Evolutionary conservation across 2,113 vertebrate species (phyloP).

Genomic region (Trachemys scripta): DNA sequence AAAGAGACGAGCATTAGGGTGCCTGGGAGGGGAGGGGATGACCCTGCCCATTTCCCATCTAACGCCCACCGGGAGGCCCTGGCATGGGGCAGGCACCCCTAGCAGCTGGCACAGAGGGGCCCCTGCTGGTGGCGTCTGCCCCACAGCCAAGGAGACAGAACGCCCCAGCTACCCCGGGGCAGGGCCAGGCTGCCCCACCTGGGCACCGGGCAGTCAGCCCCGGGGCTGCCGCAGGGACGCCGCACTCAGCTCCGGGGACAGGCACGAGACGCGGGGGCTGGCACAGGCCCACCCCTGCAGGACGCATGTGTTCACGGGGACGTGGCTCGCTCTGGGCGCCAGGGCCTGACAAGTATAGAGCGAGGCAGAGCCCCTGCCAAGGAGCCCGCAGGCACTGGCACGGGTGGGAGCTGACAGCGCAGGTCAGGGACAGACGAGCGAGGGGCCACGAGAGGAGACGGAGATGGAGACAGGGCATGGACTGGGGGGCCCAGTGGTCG

Average conservation of each 20-base stretch:
- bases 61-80: neutral
- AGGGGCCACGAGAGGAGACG: no score
- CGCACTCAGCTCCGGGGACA: neutral
- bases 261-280: no score
- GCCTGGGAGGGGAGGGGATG: accelerated
- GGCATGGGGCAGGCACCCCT: neutral
- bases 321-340: no score
- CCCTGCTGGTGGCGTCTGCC: neutral
- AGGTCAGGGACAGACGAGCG: no score
- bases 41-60: accelerated
- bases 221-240: neutral
- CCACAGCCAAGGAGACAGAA: neutral
- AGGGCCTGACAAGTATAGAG: neutral
- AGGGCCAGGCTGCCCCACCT: neutral
- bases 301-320: no score
- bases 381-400: no score
- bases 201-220: no score
- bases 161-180: neutral
- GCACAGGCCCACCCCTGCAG: no score
- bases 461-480: no score
- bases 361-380: no score
- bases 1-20: accelerated
- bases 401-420: no score
- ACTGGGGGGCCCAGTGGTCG: no score
- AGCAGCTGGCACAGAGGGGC: neutral